These are phyloP conservation scores for Agonopterix arenella DNA, from an alignment of 2,888 invertebrate species.

Conservation along the genomic window DNA sequence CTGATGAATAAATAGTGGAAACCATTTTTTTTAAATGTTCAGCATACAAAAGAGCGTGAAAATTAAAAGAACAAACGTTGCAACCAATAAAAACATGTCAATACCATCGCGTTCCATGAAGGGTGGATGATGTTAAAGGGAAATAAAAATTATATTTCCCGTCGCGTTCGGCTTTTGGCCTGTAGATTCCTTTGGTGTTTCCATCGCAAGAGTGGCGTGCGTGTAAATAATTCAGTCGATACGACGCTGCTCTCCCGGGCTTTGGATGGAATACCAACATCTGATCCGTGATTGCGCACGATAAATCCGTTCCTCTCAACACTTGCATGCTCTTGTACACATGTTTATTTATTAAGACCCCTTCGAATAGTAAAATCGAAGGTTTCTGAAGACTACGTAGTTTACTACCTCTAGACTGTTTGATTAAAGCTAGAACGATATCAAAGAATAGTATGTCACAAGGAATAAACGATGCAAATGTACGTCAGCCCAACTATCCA, in stretches of 20 bases:
- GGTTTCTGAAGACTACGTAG: too few relatives aligned
- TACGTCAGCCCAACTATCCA: too few relatives aligned
- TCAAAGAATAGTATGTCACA: too few relatives aligned
- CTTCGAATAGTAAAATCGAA: too few relatives aligned
- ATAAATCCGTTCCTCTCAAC: conserved; percentile 58
- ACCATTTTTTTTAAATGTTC: too few relatives aligned
- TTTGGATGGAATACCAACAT: conserved; percentile 66
- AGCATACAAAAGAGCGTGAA: conserved; percentile 8
- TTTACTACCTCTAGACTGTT: neutral
- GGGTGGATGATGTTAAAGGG: neutral
- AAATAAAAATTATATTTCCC: conserved; percentile 35
- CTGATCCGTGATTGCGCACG: conserved; percentile 66
- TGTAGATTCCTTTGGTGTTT: conserved; percentile 11
- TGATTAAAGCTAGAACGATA: too few relatives aligned
- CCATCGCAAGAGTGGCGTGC: conserved; percentile 38
- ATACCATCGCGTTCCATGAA: conserved; percentile 17
- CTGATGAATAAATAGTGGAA: too few relatives aligned
- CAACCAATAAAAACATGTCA: conserved; percentile 15
- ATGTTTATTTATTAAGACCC: neutral
- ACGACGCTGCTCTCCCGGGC: conserved; percentile 52
- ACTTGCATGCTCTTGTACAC: neutral
- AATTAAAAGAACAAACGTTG: conserved; percentile 1
- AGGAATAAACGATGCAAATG: too few relatives aligned
- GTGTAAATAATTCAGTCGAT: conserved; percentile 70
- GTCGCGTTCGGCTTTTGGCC: conserved; percentile 18